Evolutionary conservation across 1,140 invertebrate species (phyloP).

Genomic region (Microvelia longipes): DNA sequence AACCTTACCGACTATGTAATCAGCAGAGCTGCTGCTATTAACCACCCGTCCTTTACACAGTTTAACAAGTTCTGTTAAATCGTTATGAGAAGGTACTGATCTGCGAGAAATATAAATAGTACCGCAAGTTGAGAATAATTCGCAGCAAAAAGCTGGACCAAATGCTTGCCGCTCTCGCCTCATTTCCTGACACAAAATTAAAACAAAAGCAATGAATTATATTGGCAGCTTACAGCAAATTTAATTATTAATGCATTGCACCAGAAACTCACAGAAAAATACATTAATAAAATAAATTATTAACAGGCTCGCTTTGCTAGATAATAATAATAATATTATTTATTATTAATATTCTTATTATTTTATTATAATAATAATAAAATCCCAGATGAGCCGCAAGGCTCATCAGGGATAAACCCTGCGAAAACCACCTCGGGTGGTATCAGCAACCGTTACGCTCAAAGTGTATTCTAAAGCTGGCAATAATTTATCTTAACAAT

Average conservation of each 20-base stretch:
- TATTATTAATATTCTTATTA: background rate
- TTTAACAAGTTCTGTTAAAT: slow-evolving; percentile 33
- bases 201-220: background rate
- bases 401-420: too few relatives aligned
- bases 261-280: background rate
- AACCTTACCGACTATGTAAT: slow-evolving; percentile 33
- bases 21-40: slow-evolving; percentile 28
- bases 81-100: slow-evolving; percentile 27
- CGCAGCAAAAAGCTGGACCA: slow-evolving; percentile 31
- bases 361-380: background rate
- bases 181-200: slow-evolving; percentile 27
- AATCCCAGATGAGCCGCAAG: too few relatives aligned
- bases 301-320: background rate
- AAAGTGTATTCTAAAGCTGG: too few relatives aligned
- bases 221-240: background rate
- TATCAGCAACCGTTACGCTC: too few relatives aligned
- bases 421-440: too few relatives aligned
- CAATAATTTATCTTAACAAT: too few relatives aligned
- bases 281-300: background rate
- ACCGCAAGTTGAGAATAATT: slow-evolving; percentile 33
- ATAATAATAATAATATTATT: background rate
- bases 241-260: background rate
- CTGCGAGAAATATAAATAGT: slow-evolving; percentile 31
- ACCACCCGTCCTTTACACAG: slow-evolving; percentile 32
- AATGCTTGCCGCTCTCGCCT: slow-evolving; percentile 35